Conservation (phyloP, 2,797 vertebrate genomes). For the Tokudaia tokunoshimensis region DNA sequence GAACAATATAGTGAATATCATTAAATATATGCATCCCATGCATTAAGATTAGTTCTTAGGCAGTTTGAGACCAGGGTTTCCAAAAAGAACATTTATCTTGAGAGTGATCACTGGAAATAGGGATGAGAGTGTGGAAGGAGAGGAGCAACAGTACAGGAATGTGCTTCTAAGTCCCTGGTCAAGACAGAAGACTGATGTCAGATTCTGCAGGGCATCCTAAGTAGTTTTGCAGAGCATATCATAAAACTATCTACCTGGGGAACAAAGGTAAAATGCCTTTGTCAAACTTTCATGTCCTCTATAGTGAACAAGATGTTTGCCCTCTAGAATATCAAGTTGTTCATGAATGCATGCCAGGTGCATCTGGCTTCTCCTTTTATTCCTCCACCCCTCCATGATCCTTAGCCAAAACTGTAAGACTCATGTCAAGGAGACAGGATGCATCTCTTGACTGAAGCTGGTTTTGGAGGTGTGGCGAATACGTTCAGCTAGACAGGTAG, state of each 20-base stretch:
- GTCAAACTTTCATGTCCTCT: not conserved
- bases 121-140: not conserved
- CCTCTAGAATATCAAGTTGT: accelerated
- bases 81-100: not conserved
- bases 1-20: not conserved
- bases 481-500: not conserved
- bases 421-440: not conserved
- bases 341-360: not conserved
- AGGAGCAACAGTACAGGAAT: not conserved
- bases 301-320: not conserved
- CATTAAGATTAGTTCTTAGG: not conserved
- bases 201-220: not conserved
- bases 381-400: not conserved
- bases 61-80: not conserved
- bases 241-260: not conserved
- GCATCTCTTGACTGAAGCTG: not conserved
- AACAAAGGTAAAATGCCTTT: not conserved
- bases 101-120: not conserved
- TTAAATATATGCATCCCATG: not conserved
- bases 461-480: not conserved
- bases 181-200: not conserved
- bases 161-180: not conserved
- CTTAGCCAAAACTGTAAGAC: not conserved
- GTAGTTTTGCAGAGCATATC: not conserved
- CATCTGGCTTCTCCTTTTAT: not conserved